Percentiles rank a stretch among this genome's conserved stretches.
These are phyloP conservation scores for Pseudonaja textilis DNA, from an alignment of 2,113 vertebrate species.

Conservation along the genomic window DNA sequence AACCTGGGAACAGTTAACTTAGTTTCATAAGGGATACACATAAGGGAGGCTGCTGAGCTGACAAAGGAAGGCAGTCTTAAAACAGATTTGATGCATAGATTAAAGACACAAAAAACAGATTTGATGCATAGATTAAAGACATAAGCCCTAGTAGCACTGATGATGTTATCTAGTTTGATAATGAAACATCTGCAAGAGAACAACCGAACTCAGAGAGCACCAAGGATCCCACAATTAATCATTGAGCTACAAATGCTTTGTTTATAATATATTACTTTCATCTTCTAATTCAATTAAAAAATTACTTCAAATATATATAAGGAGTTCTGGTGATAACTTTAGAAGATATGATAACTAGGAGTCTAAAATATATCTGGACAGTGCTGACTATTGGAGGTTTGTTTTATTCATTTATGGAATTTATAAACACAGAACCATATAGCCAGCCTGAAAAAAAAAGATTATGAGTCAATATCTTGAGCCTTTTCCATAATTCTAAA, in stretches of 20 bases:
- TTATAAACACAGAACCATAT: not conserved
- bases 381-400: not conserved
- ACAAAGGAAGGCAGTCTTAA: not conserved
- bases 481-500: not conserved
- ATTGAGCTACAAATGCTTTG: not conserved
- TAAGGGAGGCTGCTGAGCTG: not conserved
- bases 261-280: not conserved
- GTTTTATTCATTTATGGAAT: not conserved
- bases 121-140: not conserved
- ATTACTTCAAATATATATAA: not conserved
- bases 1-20: not conserved
- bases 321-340: not conserved
- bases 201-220: not conserved
- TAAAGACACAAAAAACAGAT: too few relatives aligned
- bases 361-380: not conserved
- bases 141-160: not conserved
- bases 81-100: not conserved
- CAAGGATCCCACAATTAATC: not conserved
- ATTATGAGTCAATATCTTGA: not conserved
- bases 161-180: not conserved
- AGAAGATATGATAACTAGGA: not conserved
- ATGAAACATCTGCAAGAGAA: not conserved
- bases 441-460: not conserved
- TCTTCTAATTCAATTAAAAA: not conserved
- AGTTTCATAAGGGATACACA: not conserved